phyloP scores from a whole-genome alignment of 1,140 invertebrate species.

The Heliconius eleuchia region DNA sequence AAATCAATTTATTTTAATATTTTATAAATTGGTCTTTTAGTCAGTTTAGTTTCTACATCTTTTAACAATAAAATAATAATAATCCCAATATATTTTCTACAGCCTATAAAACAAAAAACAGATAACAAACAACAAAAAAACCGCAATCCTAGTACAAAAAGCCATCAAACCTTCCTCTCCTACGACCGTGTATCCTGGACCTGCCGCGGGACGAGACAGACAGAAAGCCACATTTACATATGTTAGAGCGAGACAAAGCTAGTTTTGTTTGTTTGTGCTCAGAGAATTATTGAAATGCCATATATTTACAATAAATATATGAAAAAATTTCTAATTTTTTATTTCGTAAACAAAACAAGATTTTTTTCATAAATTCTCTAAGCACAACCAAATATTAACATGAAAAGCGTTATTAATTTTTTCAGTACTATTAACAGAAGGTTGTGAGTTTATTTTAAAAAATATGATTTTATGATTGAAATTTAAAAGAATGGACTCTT shows the following conservation, averaged over 20 bases:
- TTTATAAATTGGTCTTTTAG: too few relatives aligned
- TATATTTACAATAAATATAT: neutral
- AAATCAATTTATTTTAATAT: too few relatives aligned
- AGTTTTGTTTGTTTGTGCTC: constrained; percentile 33
- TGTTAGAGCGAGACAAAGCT: constrained; percentile 74
- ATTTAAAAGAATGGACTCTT: neutral
- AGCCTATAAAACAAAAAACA: constrained; percentile 40
- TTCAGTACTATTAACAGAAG: neutral
- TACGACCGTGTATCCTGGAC: constrained; percentile 74
- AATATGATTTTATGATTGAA: neutral
- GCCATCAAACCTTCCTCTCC: constrained; percentile 75
- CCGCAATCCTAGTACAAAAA: constrained; percentile 54
- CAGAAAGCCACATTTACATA: constrained; percentile 78
- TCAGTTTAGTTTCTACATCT: too few relatives aligned
- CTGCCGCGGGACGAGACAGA: constrained; percentile 67
- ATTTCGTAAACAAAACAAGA: too few relatives aligned
- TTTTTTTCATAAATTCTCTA: neutral
- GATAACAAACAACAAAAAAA: neutral
- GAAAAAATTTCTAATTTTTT: neutral
- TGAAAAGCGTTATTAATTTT: neutral
- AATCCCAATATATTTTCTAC: constrained; percentile 18
- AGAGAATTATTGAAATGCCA: neutral
- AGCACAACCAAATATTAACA: neutral
- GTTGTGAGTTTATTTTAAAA: neutral
- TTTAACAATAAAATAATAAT: neutral